Evolutionary conservation across 2,888 invertebrate genomes (phyloP), one percentile per base, ranked within the genome.

Genomic region (Archips crataeganus): DNA sequence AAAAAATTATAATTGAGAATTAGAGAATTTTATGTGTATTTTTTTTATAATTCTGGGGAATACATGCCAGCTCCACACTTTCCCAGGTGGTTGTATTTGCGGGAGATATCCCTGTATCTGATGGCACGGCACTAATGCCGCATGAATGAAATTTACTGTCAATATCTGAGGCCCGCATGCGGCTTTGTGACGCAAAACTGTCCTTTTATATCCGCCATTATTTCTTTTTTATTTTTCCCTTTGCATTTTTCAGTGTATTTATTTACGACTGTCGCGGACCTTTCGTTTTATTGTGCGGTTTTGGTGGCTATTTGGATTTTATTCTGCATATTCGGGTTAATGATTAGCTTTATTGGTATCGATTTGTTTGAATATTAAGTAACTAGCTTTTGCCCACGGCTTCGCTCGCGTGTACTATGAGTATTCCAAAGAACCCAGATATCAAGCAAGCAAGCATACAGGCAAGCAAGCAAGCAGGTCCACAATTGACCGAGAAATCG

Each of bases 101-200:
- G 82, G 79, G 78, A 78, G 79, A 79, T 80, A 82, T 81, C 88
- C 87, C 94, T 94, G 94, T 83, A 89, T 90, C 90, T 93, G 94
- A 94, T 94, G 94, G 94, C 81, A 91, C 91, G 93, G 90, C 92
- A 93, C 94, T 94, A 94, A 94, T 93, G 89, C 92, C 87, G 89
- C 90, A 94, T 93, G 94, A 94, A 94, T 94, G 94, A 94, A 94
- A 94, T 94, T 94, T 94, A 94, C 94, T 94, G 94, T 94, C 94
- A 94, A 94, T 94, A 94, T 93, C 93, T 90, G 91, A 90, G 87
- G 93, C 94, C 93, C 93, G 93, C 92, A 93, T 92, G 92, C 89
- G 93, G 93, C 93, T 94, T 93, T 94, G 93, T 93, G 91, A 90
- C 92, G 91, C 90, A 90, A 90, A 23, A 91, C 91, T 92, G 90